These are phyloP conservation scores for Malacosoma neustria DNA, from an alignment of 2,888 invertebrate genomes.

Conservation along the genomic window DNA sequence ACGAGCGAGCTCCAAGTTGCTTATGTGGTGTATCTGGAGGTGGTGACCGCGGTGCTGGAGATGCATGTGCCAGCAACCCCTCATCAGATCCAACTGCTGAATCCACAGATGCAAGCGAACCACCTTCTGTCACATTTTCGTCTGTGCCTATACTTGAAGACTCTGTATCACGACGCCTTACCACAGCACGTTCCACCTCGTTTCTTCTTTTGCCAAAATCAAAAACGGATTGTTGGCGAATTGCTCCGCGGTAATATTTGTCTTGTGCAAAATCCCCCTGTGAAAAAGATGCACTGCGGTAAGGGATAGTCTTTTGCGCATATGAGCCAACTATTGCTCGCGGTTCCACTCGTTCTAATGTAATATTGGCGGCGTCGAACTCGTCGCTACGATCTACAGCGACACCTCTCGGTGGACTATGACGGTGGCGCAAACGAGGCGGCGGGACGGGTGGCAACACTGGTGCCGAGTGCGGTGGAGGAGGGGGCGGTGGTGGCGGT, in stretches of 20 bases:
- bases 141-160: conserved; percentile 43
- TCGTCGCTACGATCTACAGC: conserved; percentile 62
- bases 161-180: conserved; percentile 42
- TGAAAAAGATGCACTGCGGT: conserved; percentile 90
- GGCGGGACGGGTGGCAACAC: conserved; percentile 73
- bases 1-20: conserved; percentile 62
- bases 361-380: conserved; percentile 63
- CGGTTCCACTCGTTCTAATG: conserved; percentile 74
- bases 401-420: conserved; percentile 64
- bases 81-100: conserved; percentile 78
- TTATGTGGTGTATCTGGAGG: conserved; percentile 65
- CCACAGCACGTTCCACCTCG: conserved; percentile 27
- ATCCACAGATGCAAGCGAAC: conserved; percentile 72
- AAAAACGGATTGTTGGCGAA: conserved; percentile 51
- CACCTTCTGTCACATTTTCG: conserved; percentile 53
- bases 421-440: conserved; percentile 65
- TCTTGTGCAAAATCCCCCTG: conserved; percentile 86
- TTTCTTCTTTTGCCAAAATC: conserved; percentile 52
- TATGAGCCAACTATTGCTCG: conserved; percentile 77
- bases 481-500: conserved; percentile 55
- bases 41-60: conserved; percentile 53
- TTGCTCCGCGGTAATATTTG: conserved; percentile 49
- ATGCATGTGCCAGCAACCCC: conserved; percentile 59
- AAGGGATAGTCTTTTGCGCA: conserved; percentile 80
- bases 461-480: conserved; percentile 66